Evolutionary conservation across 1,140 invertebrate species (phyloP), one percentile per base, ranked within the genome.

Genomic region (Drosophila dunni): DNA sequence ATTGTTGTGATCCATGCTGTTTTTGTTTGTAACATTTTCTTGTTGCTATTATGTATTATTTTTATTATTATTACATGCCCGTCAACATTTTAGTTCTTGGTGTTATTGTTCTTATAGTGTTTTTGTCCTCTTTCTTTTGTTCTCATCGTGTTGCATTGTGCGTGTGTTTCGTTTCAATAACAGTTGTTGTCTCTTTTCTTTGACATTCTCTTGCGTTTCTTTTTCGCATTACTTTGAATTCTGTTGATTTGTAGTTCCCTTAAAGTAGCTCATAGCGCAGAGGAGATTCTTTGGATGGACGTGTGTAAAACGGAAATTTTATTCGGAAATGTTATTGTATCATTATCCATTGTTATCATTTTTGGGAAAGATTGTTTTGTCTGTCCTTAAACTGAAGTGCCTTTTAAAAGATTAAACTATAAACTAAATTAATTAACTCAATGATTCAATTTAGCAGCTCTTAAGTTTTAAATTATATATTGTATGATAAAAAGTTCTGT

Each of bases 41-140:
- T 79, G 76, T 81, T 86, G 70, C 81, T 79, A 48, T 71, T 81
- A 75, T 75, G 74, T 81, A 79, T 75, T 82, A 79, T 71, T 82
- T 75, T 82, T 78, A 79, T 71, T 82, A 79, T 82, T 78, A 79
- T 76, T 83, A 69, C 86, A 63, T 46, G 71, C 79, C 75, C 57
- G 75, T 73, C 68, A 69, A 76, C 71, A 65, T 45, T 78, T 81
- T 54, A 38, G 46, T 60, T 68, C 48, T 60, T 71, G 65, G 45
- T 78, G 64, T 50, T 53, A 56, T 58, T 48, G 50, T 74, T 73
- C 65, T 81, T 81, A 10, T 40, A 60, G 45, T 63, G 45, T 9
- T 9, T 50, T 67, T 45, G 24, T 29, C 6, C 6, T 29, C 2
- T 68, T 36, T 42, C 62, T 45, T 44, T 76, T 76, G 71, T 83